Evolutionary conservation across 2,888 invertebrate species (phyloP).

Genomic region (Empis livida): DNA sequence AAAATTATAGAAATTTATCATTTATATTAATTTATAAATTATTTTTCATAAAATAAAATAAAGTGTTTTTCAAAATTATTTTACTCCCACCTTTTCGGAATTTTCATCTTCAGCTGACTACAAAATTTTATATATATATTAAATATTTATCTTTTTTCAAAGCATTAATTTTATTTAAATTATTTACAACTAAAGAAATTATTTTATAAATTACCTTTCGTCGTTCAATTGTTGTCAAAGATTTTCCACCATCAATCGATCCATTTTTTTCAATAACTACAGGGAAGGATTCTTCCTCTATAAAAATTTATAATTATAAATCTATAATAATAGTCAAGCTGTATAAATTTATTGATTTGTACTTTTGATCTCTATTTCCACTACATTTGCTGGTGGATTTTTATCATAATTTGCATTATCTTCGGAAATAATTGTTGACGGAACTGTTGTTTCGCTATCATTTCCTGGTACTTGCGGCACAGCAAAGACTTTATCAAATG

Average conservation of each 20-base stretch:
- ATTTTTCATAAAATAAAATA: background rate
- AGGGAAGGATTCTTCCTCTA: conserved; percentile 18
- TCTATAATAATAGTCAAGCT: no score
- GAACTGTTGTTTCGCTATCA: conserved; percentile 7
- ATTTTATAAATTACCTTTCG: conserved; percentile 42
- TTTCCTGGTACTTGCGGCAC: conserved; percentile 58
- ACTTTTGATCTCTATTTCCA: conserved; percentile 41
- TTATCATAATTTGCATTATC: background rate
- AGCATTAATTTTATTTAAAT: background rate
- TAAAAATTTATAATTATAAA: no score
- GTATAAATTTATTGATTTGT: conserved; percentile 20
- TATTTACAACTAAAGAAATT: background rate
- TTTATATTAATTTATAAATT: background rate
- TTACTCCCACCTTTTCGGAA: background rate
- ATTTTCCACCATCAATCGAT: conserved; percentile 48
- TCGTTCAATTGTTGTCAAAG: conserved; percentile 68
- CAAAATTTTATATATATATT: background rate
- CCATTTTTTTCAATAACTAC: conserved; percentile 10
- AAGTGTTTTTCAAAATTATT: background rate
- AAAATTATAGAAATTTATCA: conserved; percentile 2
- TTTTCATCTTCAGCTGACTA: background rate
- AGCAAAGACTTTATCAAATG: conserved; percentile 69
- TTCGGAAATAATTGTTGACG: background rate
- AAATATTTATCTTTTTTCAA: background rate
- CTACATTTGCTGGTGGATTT: conserved; percentile 17